Conservation (phyloP, 2,113 vertebrate genomes). For the Atherinomorus stipes region DNA sequence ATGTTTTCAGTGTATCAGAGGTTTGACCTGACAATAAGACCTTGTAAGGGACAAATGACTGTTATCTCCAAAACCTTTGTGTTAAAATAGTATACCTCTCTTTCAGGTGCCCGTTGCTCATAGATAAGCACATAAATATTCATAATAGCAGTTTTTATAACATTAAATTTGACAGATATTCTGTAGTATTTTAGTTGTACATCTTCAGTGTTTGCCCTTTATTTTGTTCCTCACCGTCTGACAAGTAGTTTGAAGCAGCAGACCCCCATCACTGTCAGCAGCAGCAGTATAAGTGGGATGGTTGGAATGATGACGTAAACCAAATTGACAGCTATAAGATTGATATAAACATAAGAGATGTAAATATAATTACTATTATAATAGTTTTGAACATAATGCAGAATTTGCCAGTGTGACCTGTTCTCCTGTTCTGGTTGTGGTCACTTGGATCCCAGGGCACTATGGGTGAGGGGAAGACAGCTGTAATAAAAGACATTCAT, state of each 20-base stretch:
- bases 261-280: slow-evolving; percentile 80
- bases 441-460: slow-evolving; percentile 75
- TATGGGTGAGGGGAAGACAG: slow-evolving; percentile 51
- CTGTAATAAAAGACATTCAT: slow-evolving; percentile 51
- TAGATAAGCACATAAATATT: no score
- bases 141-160: no score
- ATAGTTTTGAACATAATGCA: neutral
- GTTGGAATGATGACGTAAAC: slow-evolving; percentile 89
- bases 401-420: slow-evolving; percentile 74
- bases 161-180: neutral
- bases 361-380: neutral
- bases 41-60: no score
- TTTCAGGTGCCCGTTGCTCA: no score
- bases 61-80: no score
- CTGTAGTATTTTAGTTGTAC: neutral
- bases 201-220: neutral
- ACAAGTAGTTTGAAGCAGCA: slow-evolving; percentile 87
- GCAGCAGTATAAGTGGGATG: slow-evolving; percentile 87
- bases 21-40: no score
- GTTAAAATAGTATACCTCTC: no score
- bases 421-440: slow-evolving; percentile 59
- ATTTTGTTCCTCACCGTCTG: slow-evolving; percentile 83
- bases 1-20: no score
- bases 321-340: slow-evolving; percentile 81
- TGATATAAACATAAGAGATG: neutral